Evolutionary conservation across 2,797 vertebrate species (phyloP), one percentile per base, ranked within the genome.

Genomic region (Buphagus erythrorhynchus): DNA sequence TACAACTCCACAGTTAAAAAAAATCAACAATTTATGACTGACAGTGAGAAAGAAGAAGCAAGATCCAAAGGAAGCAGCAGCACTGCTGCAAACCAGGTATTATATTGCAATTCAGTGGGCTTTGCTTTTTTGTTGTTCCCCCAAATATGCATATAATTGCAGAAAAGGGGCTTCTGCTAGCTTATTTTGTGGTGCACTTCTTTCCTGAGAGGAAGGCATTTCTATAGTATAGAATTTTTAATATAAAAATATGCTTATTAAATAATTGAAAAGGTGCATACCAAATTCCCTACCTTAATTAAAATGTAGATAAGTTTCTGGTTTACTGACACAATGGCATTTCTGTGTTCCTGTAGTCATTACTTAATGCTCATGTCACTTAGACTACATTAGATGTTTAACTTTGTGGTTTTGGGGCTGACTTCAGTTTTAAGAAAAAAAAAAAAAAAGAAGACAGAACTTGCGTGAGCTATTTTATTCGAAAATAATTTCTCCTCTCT

Each of bases 51-150:
- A 76, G 49, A 74, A 79, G 29, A 35, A 11, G 4, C 0, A 4
- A 74, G 17, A 71, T 57, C 13, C 36, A 71, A 89, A 75, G 42
- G 51, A 95, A 45, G 19, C 6, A 82, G 7, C 19, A 85, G 5
- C 26, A 46, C 3, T 1, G 1, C 14, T 42, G 13, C 31, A 61
- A 68, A 58, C 1, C 4, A 52, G 75, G 12, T 43, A 29, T 24
- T 57, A 12, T 7, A 36, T 45, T 77, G 10, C 11, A 59, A 33
- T 26, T 21, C 33, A 7, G 1, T 11, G 2, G 2, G 1, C 0
- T 67, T 68, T 68, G 1, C 1, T 29, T 29, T 11, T 42, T 42
- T 29, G 3, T 25, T 85, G 63, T 68, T 14, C 6, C 1, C 7
- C 10, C 2, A 73, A 38, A 78, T 76, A 21, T 1, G 1, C 9